Evolutionary conservation across 1,140 invertebrate genomes (phyloP).

Genomic region (Eupeodes corollae): DNA sequence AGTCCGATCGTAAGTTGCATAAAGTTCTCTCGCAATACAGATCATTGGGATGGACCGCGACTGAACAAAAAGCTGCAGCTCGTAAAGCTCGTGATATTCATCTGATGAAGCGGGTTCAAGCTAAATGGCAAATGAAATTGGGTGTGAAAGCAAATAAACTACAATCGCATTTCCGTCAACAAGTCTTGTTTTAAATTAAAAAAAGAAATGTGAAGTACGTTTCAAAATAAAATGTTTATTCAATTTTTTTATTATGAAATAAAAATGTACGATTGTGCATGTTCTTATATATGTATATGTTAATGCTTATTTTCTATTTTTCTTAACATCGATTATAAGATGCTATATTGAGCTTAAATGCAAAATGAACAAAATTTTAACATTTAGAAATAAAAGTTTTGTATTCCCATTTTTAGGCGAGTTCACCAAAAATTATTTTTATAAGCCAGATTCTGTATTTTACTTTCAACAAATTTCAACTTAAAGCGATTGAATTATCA

Average conservation of each 20-base stretch:
- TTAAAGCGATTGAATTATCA: too few relatives aligned
- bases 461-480: too few relatives aligned
- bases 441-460: too few relatives aligned
- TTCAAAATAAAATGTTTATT: not conserved
- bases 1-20: conserved; percentile 51
- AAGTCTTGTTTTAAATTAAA: conserved; percentile 58
- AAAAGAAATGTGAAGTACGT: not conserved
- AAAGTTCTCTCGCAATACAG: conserved; percentile 68
- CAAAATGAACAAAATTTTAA: too few relatives aligned
- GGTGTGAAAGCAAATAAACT: conserved; percentile 77
- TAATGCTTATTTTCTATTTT: too few relatives aligned
- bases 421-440: too few relatives aligned
- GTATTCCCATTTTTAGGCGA: too few relatives aligned
- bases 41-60: conserved; percentile 74
- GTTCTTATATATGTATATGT: too few relatives aligned
- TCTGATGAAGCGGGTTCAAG: conserved; percentile 70
- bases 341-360: too few relatives aligned
- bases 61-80: conserved; percentile 50
- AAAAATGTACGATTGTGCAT: too few relatives aligned
- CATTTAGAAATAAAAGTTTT: too few relatives aligned
- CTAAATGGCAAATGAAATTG: conserved; percentile 62
- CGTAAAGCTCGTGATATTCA: conserved; percentile 75
- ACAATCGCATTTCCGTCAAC: conserved; percentile 68
- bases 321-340: too few relatives aligned
- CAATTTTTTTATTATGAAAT: not conserved